Conservation (phyloP, 37 sponge, comb jelly and placozoan genomes). For the Ephydatia muelleri region DNA sequence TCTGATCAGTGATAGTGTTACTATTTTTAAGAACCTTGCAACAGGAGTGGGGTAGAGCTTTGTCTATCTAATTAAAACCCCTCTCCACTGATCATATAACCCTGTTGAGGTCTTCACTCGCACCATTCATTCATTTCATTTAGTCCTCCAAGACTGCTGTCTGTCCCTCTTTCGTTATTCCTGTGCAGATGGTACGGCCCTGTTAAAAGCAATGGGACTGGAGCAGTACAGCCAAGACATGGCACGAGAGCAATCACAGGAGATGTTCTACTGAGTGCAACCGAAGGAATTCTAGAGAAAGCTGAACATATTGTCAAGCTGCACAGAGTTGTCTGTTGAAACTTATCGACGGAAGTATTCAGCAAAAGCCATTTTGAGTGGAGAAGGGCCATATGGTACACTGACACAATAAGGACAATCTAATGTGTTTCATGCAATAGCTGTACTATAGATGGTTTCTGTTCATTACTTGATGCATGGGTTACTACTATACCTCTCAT, state of each 20-base stretch:
- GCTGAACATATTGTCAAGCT: neutral
- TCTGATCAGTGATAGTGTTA: too few species aligned
- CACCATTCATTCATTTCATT: neutral
- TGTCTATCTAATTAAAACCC: too few species aligned
- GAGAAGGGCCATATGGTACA: neutral
- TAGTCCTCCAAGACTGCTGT: neutral
- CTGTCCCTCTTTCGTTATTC: neutral
- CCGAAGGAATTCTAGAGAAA: neutral
- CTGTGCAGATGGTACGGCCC: neutral
- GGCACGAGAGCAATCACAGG: neutral
- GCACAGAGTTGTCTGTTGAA: neutral
- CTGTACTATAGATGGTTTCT: neutral
- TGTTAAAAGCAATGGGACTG: neutral
- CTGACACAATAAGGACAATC: neutral
- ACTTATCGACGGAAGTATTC: neutral
- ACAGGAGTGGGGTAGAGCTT: too few species aligned
- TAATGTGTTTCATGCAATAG: neutral
- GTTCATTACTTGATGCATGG: too few species aligned
- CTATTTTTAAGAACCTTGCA: too few species aligned
- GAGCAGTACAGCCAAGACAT: neutral
- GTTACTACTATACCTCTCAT: too few species aligned
- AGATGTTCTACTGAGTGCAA: neutral
- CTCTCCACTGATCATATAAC: too few species aligned
- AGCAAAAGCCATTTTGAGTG: neutral
- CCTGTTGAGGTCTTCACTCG: neutral